Percentiles rank a stretch among this genome's conserved stretches.
These are phyloP conservation scores for Myotis yumanensis DNA, from an alignment of 2,113 vertebrate species.

Conservation along the genomic window DNA sequence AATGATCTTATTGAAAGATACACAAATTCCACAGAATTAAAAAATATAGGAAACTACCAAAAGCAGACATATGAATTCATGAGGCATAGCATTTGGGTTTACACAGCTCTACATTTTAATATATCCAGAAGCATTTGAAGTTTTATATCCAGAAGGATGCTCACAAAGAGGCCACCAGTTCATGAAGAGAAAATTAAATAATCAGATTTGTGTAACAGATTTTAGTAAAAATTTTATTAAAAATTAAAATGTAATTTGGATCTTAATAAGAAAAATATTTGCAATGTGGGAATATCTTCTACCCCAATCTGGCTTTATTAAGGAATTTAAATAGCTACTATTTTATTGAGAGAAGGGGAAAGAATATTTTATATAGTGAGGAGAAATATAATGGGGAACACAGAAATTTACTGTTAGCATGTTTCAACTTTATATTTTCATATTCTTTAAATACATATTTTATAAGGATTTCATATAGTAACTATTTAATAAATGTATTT, in stretches of 20 bases:
- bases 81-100: background rate
- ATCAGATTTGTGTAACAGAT: background rate
- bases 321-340: background rate
- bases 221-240: slow-evolving; percentile 9
- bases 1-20: background rate
- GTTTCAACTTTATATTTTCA: slow-evolving; percentile 30
- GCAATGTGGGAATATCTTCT: background rate
- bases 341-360: background rate
- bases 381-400: background rate
- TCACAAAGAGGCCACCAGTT: background rate
- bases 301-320: background rate
- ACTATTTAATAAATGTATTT: background rate
- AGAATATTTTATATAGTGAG: background rate
- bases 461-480: background rate
- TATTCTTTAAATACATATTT: background rate
- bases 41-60: background rate
- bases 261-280: slow-evolving; percentile 48
- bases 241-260: slow-evolving; percentile 45
- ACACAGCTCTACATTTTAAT: background rate
- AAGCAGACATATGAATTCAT: background rate
- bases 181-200: slow-evolving; percentile 16
- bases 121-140: background rate
- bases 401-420: background rate
- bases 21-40: background rate
- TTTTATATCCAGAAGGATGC: background rate